Evolutionary conservation across 2,113 vertebrate genomes (phyloP).

Genomic region (Hippopotamus amphibius): DNA sequence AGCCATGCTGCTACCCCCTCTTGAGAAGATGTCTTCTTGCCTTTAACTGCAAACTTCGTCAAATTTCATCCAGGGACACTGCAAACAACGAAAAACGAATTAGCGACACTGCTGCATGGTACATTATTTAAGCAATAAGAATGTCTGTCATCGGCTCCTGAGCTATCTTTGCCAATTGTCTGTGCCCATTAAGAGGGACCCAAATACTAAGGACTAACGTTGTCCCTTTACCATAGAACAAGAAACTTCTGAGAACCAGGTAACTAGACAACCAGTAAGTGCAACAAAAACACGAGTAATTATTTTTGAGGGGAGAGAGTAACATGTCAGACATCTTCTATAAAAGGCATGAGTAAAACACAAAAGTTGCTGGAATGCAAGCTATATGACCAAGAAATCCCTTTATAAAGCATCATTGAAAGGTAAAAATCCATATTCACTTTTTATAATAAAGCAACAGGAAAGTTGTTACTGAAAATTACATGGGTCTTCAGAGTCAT

Average conservation of each 20-base stretch:
- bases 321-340: constrained; percentile 14
- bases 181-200: background rate
- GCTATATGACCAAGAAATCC: background rate
- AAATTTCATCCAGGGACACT: constrained; percentile 17
- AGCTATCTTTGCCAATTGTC: background rate
- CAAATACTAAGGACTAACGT: constrained; percentile 5
- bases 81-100: background rate
- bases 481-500: background rate
- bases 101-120: background rate
- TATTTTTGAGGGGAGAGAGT: background rate
- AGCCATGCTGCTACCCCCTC: background rate
- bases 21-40: constrained; percentile 23
- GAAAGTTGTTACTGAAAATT: constrained; percentile 56
- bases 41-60: constrained; percentile 2
- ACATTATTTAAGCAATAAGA: background rate
- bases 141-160: background rate
- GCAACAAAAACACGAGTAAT: background rate
- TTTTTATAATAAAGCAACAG: constrained; percentile 50
- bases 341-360: constrained; percentile 17
- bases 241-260: background rate
- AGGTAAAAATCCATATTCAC: background rate
- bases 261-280: background rate
- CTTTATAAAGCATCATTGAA: constrained; percentile 35
- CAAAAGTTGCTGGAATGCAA: constrained; percentile 28
- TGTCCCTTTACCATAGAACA: constrained; percentile 35